A percentile compares a stretch with the other conserved stretches of the same genome.
phyloP scores from a whole-genome alignment of 2,113 vertebrate genomes.

The Okapia johnstoni region DNA sequence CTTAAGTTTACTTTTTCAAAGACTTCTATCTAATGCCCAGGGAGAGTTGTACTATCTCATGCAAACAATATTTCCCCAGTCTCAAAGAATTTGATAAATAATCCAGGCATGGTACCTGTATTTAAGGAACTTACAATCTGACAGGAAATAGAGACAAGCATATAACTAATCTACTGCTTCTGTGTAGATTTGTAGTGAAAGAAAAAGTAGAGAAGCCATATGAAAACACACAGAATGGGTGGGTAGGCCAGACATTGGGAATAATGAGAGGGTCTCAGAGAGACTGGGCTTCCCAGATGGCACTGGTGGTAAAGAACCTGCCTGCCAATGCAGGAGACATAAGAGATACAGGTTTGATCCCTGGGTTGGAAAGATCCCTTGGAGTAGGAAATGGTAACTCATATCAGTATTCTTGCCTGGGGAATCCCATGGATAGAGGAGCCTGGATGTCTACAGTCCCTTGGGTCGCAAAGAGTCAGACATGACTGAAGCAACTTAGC shows the following conservation, averaged over 20 bases:
- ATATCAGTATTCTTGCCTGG: background rate
- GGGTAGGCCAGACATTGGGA: background rate
- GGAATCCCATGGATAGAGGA: background rate
- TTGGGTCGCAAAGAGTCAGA: background rate
- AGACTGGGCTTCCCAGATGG: background rate
- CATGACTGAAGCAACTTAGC: background rate
- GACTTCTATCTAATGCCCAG: background rate
- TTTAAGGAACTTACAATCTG: background rate
- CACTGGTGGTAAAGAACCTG: background rate
- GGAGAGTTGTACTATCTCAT: background rate
- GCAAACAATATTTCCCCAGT: background rate
- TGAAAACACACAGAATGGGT: background rate
- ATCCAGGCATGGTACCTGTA: background rate
- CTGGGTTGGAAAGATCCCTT: background rate
- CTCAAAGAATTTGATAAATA: background rate
- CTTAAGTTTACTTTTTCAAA: background rate
- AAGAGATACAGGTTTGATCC: background rate
- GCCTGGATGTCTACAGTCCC: background rate
- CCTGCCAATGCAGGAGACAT: background rate
- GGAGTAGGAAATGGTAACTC: background rate
- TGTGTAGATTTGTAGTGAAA: background rate
- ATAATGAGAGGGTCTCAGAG: background rate
- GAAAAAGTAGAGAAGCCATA: background rate
- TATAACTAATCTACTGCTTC: background rate
- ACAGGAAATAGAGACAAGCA: background rate